phyloP scores from a whole-genome alignment of 2,888 invertebrate genomes.

The Melipona beecheii region DNA sequence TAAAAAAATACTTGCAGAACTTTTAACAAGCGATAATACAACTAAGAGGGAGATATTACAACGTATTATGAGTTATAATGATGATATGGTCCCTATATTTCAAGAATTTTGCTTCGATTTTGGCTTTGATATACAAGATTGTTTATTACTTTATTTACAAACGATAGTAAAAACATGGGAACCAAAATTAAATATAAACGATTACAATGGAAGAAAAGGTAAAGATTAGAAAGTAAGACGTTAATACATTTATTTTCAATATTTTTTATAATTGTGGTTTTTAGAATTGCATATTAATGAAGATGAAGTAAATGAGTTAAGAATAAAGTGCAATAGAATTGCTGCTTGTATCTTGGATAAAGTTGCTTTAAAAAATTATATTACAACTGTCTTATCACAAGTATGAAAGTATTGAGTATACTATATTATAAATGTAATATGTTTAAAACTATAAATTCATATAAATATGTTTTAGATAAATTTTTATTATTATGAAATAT shows the following conservation, averaged over 20 bases:
- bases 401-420: constrained; percentile 38
- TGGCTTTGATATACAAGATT: constrained; percentile 80
- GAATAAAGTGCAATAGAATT: constrained; percentile 78
- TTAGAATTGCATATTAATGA: constrained; percentile 74
- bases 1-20: constrained; percentile 69
- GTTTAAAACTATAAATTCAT: background rate
- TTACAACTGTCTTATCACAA: constrained; percentile 38
- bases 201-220: constrained; percentile 64
- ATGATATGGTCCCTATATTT: constrained; percentile 77
- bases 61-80: constrained; percentile 71
- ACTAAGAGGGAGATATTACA: constrained; percentile 76
- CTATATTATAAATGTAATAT: background rate
- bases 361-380: constrained; percentile 68
- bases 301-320: constrained; percentile 76
- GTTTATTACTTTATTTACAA: constrained; percentile 82
- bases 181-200: constrained; percentile 74
- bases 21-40: constrained; percentile 73
- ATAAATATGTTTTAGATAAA: constrained; percentile 80
- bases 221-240: constrained; percentile 20
- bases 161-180: constrained; percentile 83
- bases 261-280: constrained; percentile 17
- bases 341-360: constrained; percentile 79
- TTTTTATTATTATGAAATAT: constrained; percentile 86
- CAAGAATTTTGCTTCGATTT: constrained; percentile 84
- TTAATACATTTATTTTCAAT: constrained; percentile 24